Evolutionary conservation across 2,797 vertebrate species (phyloP).

Genomic region (Dermochelys coriacea): DNA sequence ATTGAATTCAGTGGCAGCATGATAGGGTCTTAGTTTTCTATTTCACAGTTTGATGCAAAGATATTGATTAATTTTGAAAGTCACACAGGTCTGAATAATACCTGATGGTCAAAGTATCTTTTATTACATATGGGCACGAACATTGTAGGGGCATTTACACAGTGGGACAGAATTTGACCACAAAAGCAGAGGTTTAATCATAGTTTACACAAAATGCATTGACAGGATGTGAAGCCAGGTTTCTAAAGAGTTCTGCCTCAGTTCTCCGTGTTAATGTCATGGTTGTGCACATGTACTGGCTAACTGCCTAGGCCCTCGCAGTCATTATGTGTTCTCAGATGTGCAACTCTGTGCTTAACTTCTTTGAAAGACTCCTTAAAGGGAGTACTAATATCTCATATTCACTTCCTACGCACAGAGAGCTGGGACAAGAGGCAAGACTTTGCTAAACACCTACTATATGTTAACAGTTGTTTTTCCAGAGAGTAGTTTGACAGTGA

Average conservation of each 20-base stretch:
- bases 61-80: not conserved
- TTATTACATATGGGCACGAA: not conserved
- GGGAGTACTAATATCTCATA: not conserved
- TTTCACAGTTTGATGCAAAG: not conserved
- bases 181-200: not conserved
- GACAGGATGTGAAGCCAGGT: not conserved
- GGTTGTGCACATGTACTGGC: not conserved
- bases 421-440: not conserved
- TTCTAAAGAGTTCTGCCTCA: not conserved
- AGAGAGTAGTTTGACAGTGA: not conserved
- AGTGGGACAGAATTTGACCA: not conserved
- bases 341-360: not conserved
- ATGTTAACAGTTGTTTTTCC: not conserved
- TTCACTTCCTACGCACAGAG: fast-evolving
- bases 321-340: not conserved
- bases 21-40: not conserved
- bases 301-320: not conserved
- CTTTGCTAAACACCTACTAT: not conserved
- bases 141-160: not conserved
- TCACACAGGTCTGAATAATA: not conserved
- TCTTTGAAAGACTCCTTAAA: not conserved
- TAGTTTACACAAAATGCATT: not conserved
- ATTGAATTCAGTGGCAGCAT: not conserved
- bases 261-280: not conserved
- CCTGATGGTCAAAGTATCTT: not conserved